Percentiles rank a stretch among this genome's conserved stretches.
phyloP scores from a whole-genome alignment of 2,888 invertebrate species.

The Eupelmus urozonus region DNA sequence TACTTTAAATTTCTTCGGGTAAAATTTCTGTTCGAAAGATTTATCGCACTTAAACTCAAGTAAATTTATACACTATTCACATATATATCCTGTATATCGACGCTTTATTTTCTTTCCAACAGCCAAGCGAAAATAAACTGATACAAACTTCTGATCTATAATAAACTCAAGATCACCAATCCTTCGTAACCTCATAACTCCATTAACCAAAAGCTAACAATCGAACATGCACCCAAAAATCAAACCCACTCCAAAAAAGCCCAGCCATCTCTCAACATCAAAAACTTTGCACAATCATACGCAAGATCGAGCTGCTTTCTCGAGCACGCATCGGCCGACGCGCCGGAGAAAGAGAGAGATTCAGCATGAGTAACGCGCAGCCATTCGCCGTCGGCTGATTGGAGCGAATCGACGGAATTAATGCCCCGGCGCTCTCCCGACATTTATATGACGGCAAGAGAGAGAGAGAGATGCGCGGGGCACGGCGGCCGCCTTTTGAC shows the following conservation, averaged over 20 bases:
- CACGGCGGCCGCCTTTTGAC: conserved; percentile 59
- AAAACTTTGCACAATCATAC: neutral
- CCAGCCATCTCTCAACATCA: no score
- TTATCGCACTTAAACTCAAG: neutral
- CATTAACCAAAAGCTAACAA: no score
- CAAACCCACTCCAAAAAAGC: no score
- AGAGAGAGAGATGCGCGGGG: neutral
- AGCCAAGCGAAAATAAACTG: neutral
- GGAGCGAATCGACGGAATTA: conserved; percentile 57
- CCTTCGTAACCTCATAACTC: no score
- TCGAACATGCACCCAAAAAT: no score
- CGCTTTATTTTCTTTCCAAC: neutral
- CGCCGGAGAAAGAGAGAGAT: no score
- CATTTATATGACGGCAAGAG: conserved; percentile 29
- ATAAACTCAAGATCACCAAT: no score
- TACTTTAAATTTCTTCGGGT: neutral
- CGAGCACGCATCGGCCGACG: no score
- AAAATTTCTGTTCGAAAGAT: neutral
- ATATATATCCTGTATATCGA: neutral
- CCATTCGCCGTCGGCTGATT: conserved; percentile 49
- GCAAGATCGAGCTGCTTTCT: no score
- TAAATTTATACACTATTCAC: neutral
- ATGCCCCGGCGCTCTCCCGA: conserved; percentile 40
- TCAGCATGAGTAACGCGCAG: conserved; percentile 27
- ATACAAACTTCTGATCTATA: no score